Conservation (phyloP, 2,888 invertebrate genomes). For the Mythimna ferrago region DNA sequence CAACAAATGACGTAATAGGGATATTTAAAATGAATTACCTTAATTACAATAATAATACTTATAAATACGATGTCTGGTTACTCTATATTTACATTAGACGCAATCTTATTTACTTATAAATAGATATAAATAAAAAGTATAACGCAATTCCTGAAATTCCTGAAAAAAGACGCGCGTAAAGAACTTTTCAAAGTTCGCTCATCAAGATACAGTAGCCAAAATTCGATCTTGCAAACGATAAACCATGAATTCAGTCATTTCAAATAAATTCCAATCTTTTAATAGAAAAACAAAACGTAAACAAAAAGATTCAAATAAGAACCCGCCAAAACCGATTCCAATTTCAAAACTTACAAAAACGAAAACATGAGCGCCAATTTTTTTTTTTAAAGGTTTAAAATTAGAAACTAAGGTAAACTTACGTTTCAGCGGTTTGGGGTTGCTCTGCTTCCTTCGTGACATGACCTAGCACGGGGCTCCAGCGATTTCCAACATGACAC, state of each 20-base stretch:
- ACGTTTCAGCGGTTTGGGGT: slow-evolving; percentile 99
- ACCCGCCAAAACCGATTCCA: slow-evolving; percentile 32
- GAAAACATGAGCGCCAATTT: not conserved
- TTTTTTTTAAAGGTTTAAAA: not conserved
- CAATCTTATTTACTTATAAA: not conserved
- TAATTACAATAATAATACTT: not conserved
- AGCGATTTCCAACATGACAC: slow-evolving; percentile 83
- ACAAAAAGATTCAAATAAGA: slow-evolving; percentile 42
- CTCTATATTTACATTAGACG: not conserved
- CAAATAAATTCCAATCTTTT: not conserved
- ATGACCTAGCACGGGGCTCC: slow-evolving; percentile 90
- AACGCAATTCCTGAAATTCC: not conserved
- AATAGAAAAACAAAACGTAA: not conserved
- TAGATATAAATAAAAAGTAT: not conserved
- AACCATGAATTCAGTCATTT: slow-evolving; percentile 12
- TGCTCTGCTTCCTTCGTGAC: slow-evolving; percentile 99
- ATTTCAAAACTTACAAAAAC: slow-evolving; percentile 18
- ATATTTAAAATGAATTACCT: not conserved
- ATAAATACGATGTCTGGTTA: not conserved
- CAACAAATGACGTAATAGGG: not conserved
- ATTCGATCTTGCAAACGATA: not conserved
- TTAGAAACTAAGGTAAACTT: slow-evolving; percentile 83
- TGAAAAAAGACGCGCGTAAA: slow-evolving; percentile 1
- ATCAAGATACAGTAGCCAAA: not conserved
- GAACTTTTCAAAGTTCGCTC: slow-evolving; percentile 31